Base-by-base conservation (phyloP, 37 sponge, comb jelly and placozoan genomes). In the Crambe crambe region DNA sequence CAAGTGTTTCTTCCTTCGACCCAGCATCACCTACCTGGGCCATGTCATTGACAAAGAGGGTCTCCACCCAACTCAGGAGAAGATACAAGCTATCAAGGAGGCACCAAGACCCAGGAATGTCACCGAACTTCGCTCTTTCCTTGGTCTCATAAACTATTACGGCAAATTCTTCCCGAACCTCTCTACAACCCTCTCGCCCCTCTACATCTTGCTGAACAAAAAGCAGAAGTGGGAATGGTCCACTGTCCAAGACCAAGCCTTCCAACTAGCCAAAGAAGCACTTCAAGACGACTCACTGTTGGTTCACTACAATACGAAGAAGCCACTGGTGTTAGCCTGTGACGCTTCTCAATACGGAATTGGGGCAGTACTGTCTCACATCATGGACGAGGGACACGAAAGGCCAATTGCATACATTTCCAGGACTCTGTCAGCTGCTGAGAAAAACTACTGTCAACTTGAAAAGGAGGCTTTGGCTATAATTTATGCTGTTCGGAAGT, bases 301-400 rank as follows among this genome's bases (percentile, higher is more conserved):
- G 3, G 60, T 73, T 32, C 80, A 86, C 32, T 87, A 37, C 56
- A 64, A 87, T 29, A 22, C 39, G 2, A 40, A 8, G 22, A 21
- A 26, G 57, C 88, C 82, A 30, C 64, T 87, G 25, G 70, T 80
- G 26, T 54, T 87, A 26, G 41, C 80, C 3, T 86, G 80, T 27
- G 80, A 86, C 44, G 86, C 86, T 22, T 86, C 86, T 3, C 42
- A 51, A 2, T 84, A 76, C 39, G 76, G 77, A n/a, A n/a, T n/a
- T n/a, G n/a, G n/a, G n/a, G n/a, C n/a, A n/a, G n/a, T n/a, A n/a
- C n/a, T n/a, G n/a, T 2, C 2, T 84, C 9, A 76, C 70, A 26
- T 77, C 85, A 56, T 73, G 78, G 1, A 23, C 78, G 29, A 56
- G 74, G 20, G 65, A 85, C 38, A 18, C 30, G 17, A 66, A 70